Percentiles rank a stretch among this genome's conserved stretches.
Conservation (phyloP, 2,113 vertebrate species). For the Alces alces region DNA sequence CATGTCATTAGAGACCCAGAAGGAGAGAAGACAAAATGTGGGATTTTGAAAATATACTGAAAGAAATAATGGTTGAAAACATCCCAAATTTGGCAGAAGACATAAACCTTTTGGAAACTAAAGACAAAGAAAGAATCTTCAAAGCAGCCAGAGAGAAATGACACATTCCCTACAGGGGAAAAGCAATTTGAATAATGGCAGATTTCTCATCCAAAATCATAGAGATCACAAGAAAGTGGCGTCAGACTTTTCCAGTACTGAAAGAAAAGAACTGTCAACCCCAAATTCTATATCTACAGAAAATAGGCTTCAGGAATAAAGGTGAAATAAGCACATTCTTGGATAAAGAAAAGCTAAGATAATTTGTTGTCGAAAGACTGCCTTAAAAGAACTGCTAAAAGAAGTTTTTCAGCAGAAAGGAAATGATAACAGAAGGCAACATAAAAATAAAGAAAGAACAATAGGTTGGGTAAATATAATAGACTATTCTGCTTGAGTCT, state of each 20-base stretch:
- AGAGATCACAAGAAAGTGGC: neutral
- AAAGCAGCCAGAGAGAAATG: conserved; percentile 22
- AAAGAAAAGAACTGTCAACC: neutral
- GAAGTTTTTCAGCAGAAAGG: neutral
- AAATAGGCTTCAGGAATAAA: neutral
- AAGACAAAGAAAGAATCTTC: conserved; percentile 28
- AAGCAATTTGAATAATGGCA: neutral
- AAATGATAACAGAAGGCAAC: neutral
- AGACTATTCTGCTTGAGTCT: neutral
- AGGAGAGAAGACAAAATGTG: neutral
- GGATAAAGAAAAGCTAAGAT: neutral
- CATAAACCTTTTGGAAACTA: neutral
- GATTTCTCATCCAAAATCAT: neutral
- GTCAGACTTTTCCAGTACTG: neutral
- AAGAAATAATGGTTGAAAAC: conserved; percentile 24
- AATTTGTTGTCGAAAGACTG: neutral
- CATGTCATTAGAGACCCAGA: neutral
- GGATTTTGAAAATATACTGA: neutral
- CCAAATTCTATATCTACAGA: neutral
- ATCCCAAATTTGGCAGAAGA: neutral
- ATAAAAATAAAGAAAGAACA: neutral
- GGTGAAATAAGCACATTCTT: neutral
- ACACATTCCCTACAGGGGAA: neutral
- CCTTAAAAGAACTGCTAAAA: neutral
- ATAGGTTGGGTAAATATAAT: neutral